These are phyloP conservation scores for Rhyacophila evoluta DNA, from an alignment of 2,888 invertebrate genomes.

Conservation along the genomic window DNA sequence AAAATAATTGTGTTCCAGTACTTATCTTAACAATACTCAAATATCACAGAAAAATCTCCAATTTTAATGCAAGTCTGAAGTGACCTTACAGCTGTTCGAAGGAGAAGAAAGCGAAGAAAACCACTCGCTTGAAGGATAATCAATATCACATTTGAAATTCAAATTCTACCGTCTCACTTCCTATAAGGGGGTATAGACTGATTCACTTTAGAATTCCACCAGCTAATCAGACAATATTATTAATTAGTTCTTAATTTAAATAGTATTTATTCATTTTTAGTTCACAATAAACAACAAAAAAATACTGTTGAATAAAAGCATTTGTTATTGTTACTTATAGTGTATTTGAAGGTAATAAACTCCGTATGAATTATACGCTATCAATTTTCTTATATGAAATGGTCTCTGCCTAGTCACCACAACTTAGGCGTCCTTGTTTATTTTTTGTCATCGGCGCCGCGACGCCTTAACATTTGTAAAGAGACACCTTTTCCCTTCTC, in stretches of 20 bases:
- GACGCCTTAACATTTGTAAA: conserved; percentile 31
- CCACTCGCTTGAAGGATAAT: conserved; percentile 39
- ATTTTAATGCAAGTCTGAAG: conserved; percentile 5
- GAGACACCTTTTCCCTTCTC: neutral
- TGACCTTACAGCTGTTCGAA: conserved; percentile 30
- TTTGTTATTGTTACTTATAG: no score
- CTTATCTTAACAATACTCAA: neutral
- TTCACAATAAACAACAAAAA: no score
- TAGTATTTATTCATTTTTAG: no score
- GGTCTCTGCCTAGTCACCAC: neutral
- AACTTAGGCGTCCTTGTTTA: conserved; percentile 35
- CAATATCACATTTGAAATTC: conserved; percentile 52
- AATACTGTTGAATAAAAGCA: no score
- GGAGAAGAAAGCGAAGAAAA: conserved; percentile 31
- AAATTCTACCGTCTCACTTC: conserved; percentile 43
- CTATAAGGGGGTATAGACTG: neutral
- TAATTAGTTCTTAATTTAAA: no score
- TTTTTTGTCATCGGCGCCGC: conserved; percentile 46
- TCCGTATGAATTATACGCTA: no score
- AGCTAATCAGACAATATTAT: no score
- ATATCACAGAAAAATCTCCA: neutral
- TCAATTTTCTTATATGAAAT: no score
- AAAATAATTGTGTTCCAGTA: neutral
- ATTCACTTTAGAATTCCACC: no score
- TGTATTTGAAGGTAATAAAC: no score